Evolutionary conservation across 2,888 invertebrate species (phyloP), one percentile per base, ranked within the genome.

Genomic region (Ophion slaviceki): DNA sequence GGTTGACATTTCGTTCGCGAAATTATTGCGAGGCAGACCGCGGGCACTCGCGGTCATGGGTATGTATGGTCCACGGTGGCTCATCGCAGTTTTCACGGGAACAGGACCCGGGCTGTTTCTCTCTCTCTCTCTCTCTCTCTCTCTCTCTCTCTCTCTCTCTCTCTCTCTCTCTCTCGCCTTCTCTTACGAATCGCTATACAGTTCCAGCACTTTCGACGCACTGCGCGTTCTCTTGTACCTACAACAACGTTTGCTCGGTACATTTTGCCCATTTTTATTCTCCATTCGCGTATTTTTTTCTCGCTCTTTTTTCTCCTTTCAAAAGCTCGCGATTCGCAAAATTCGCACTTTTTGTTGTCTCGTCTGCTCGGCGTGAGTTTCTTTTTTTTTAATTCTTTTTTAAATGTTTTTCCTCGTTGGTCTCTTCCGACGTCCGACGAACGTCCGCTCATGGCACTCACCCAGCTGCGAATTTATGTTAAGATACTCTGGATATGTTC

Each of bases 1-100:
- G 91, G 91, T 91, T 91, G 93, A 92, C 93, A 92, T 92, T 93
- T 93, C 92, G 93, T 93, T 93, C 93, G 77, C 86, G 86, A 80
- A 86, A 86, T 86, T 86, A 86, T 86, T 86, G 80, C 86, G 83
- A 77, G 64, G 80, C 59, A 45, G 74, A 70, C 74, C 79, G 61
- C 76, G 57, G 47, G 32, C 70, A 75, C 66, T 36, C 71, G 45
- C 59, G 53, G 62, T 10, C 70, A 72, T 64, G 79, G 61, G 40
- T 36, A 47, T 82, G 53, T 59, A 71, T 67, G 28, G 61, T 78
- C 24, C 59, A 72, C 61, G 77, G 24, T 72, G 17, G 82, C 66
- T 53, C 71, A 57, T 70, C 59, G 70, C 74, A 40, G 59, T 82
- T 85, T 82, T 85, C 71, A 76, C 47, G 47, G 32, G 75, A 62